phyloP scores from a whole-genome alignment of 2,797 vertebrate species.

The Cottoperca gobio region DNA sequence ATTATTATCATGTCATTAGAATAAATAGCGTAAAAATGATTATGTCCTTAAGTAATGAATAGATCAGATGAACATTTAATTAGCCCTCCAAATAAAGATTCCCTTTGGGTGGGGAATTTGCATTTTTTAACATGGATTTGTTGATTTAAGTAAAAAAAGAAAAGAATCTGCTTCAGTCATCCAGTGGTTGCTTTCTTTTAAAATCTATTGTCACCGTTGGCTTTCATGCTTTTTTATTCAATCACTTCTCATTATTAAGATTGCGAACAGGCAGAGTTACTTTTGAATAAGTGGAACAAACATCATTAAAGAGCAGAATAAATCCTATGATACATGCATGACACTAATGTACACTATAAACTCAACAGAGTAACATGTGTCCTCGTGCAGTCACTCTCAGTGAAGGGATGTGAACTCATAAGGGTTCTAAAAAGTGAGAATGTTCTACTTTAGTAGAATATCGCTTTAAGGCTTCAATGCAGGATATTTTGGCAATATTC shows the following conservation, averaged over 20 bases:
- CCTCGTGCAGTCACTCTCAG: slow-evolving; percentile 4
- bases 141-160: slow-evolving; percentile 28
- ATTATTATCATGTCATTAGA: slow-evolving; percentile 32
- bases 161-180: slow-evolving; percentile 30
- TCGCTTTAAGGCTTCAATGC: slow-evolving; percentile 38
- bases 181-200: slow-evolving; percentile 36
- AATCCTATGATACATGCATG: slow-evolving; percentile 20
- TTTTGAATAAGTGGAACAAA: slow-evolving; percentile 28
- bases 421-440: slow-evolving; percentile 36
- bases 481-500: slow-evolving; percentile 38
- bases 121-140: slow-evolving; percentile 48
- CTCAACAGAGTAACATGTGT: slow-evolving; percentile 6
- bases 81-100: slow-evolving; percentile 32
- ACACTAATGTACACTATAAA: slow-evolving; percentile 28
- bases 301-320: background rate
- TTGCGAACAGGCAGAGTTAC: slow-evolving; percentile 17
- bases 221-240: slow-evolving; percentile 14
- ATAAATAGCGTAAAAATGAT: slow-evolving; percentile 51
- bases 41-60: slow-evolving; percentile 61
- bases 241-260: slow-evolving; percentile 19
- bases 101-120: slow-evolving; percentile 41
- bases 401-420: slow-evolving; percentile 30
- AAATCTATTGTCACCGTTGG: slow-evolving; percentile 53
- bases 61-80: slow-evolving; percentile 49
- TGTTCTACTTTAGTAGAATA: slow-evolving; percentile 35